Base-by-base conservation (phyloP, 2,113 vertebrate species). In the Tenrec ecaudatus region DNA sequence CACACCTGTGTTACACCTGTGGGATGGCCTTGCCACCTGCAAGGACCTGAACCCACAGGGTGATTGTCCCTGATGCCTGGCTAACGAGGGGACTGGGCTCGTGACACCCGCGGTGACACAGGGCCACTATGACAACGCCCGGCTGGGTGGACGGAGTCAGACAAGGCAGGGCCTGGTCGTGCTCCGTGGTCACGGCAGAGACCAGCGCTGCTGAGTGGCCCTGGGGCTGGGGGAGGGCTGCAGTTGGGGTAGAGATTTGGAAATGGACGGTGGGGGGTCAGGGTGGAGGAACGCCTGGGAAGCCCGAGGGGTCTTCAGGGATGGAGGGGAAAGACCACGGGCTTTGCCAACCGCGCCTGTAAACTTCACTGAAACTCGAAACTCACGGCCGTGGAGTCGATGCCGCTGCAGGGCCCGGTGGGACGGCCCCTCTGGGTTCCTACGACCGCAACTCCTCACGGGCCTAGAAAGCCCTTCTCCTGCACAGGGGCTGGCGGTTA, bases 1-100 rank as follows among this genome's bases (percentile, higher is more conserved):
- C 62, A 64, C 62, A 25, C 16, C 62, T 64, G 6, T 22, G 2
- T 62, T 4, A 33, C 10, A 16, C 57, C 36, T 1, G 23, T 1
- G 43, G 25, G 8, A 2, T 36, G 1, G 15, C 47, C 58, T 29
- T 17, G 4, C 31, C 0, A 0, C 12, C 40, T n/a, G 20, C 40
- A 57, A 27, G 33, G 11, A 0, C 4, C 0, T 89, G 71, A 47
- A 53, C 4, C 58, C 15, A 64, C 6, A 43, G 29, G 77, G 81
- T n/a, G 60, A 20, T 11, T 16, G 4, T 27, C 90, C 29, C 19
- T 64, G 20, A 12, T 29, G 2, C 7, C 2, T 33, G 2, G 6
- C 16, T 64, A n/a, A 47, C 27, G 47, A 10, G 33, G 84, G 79
- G 29, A 14, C 53, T 57, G 40, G 75, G 25, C 11, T 76, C 92